phyloP scores from a whole-genome alignment of 2,888 invertebrate species.

The Stenotaenia linearis region DNA sequence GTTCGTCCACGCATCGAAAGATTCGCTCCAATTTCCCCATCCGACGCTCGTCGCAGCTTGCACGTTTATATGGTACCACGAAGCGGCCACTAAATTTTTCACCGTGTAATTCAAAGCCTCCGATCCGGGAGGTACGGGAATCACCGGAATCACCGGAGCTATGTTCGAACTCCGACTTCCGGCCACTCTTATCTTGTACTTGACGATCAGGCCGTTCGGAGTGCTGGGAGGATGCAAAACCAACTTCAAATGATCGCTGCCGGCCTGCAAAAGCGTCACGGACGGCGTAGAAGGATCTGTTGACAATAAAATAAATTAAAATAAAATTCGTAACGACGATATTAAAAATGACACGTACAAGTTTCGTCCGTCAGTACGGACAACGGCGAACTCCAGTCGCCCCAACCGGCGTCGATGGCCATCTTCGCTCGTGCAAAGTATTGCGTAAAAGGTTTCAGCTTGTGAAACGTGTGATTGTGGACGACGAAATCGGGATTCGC shows the following conservation, averaged over 20 bases:
- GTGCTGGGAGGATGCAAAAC: not conserved
- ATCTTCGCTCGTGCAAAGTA: not conserved
- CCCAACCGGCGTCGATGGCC: not conserved
- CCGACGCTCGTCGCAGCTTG: conserved; percentile 8
- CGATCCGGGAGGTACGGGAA: not conserved
- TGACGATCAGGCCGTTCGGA: not conserved
- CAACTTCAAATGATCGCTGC: not conserved
- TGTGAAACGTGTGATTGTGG: conserved; percentile 2
- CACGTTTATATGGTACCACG: not conserved
- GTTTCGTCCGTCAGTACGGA: not conserved
- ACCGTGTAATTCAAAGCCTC: not conserved
- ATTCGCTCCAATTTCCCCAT: conserved; percentile 27
- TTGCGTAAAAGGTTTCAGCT: not conserved
- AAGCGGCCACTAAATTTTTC: not conserved
- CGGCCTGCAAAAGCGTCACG: not conserved
- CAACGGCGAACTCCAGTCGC: conserved; percentile 13
- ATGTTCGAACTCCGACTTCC: not conserved
- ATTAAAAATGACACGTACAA: not conserved
- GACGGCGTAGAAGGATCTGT: conserved; percentile 5
- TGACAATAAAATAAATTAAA: not conserved
- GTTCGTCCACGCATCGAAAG: not conserved
- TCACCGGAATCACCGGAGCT: not conserved
- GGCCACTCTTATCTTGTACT: conserved; percentile 1
- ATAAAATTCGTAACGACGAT: not conserved
- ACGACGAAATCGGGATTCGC: not conserved